Evolutionary conservation across 2,888 invertebrate species (phyloP).

Genomic region (Synergus japonicus): DNA sequence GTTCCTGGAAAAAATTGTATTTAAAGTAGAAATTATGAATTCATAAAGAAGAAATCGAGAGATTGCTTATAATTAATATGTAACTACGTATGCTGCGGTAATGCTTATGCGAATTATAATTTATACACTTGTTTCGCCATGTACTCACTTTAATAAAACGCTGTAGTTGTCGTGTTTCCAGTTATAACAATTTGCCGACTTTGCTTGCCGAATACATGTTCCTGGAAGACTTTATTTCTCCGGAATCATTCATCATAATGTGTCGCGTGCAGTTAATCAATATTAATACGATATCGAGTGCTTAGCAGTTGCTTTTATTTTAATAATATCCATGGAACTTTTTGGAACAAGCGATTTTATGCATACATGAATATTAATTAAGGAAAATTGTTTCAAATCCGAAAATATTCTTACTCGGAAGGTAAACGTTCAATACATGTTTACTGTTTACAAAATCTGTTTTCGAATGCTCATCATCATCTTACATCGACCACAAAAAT

Average conservation of each 20-base stretch:
- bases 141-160: conserved; percentile 14
- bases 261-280: conserved; percentile 18
- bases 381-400: conserved; percentile 5
- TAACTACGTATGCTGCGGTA: neutral
- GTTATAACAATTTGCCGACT: conserved; percentile 33
- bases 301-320: neutral
- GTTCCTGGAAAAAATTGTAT: neutral
- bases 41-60: neutral
- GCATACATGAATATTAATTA: conserved; percentile 11
- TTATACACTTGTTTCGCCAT: conserved; percentile 38
- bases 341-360: neutral
- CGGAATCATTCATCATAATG: conserved; percentile 33
- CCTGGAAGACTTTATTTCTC: conserved; percentile 36
- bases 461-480: neutral
- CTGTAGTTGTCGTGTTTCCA: conserved; percentile 34
- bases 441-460: neutral
- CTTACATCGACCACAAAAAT: neutral
- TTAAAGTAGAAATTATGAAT: neutral
- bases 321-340: conserved; percentile 1
- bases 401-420: neutral
- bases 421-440: neutral
- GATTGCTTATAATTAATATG: neutral
- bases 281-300: conserved; percentile 20
- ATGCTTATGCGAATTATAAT: conserved; percentile 26
- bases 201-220: conserved; percentile 36